Base-by-base conservation (phyloP, 2,888 invertebrate species). In the Chironomus tentans region DNA sequence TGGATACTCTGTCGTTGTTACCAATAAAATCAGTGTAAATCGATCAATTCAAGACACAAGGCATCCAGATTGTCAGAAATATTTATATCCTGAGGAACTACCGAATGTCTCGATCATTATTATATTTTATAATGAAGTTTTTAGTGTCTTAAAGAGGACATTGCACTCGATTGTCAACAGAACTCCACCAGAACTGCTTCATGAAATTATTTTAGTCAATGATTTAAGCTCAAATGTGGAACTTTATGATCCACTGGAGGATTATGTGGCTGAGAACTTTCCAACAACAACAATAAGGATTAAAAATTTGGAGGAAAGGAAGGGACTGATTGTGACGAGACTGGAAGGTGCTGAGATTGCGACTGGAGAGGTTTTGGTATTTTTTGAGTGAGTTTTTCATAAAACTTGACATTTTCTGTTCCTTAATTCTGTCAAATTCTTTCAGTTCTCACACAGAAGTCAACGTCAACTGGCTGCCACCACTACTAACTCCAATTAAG, bases 351-450 rank as follows among this genome's bases (percentile, higher is more conserved):
- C 95, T n/a, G 88, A 88, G 80, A 87, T 89, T 79, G 93, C 93
- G 1, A 87, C 86, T 72, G 97, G 95, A 0, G 91, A 95, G 81
- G 94, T 92, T 6, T 85, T 97, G 70, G 93, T 95, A 4, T 97
- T 97, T 81, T 85, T 97, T 13, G 97, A 97, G 83, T 95, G 96
- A 48, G 97, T 97, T 15, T 95, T 84, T 97, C 87, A 94, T 93
- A n/a, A 80, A 91, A 93, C 4, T 28, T 4, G 4, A 28, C 28
- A 6, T 1, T 77, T 86, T 86, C 80, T 92, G 92, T 81, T 89
- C 89, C 90, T 80, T 88, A 12, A 87, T 87, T 78, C 86, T 87
- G 0, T 80, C 88, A 6, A 80, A 88, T 50, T 85, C 6, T 62
- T 22, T 3, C 12, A 46, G 65, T 22, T 65, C 65, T 12, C 65